phyloP scores from a whole-genome alignment of 2,888 invertebrate species.

The Latheticus oryzae region DNA sequence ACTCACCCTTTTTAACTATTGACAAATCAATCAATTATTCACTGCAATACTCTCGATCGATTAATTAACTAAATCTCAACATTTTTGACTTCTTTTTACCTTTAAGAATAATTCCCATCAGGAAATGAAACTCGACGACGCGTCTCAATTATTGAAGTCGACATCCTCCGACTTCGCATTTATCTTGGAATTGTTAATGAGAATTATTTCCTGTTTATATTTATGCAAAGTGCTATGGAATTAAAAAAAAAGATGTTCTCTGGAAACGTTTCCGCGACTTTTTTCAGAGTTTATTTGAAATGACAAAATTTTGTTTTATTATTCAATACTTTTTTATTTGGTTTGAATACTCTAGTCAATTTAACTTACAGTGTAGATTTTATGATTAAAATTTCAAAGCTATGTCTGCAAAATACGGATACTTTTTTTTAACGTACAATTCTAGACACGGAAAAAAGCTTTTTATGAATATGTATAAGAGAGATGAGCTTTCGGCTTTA shows the following conservation, averaged over 20 bases:
- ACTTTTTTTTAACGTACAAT: slow-evolving; percentile 45
- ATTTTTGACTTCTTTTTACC: background rate
- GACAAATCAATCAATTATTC: slow-evolving; percentile 46
- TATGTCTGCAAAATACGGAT: slow-evolving; percentile 36
- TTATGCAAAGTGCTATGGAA: slow-evolving; percentile 34
- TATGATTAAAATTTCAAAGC: slow-evolving; percentile 43
- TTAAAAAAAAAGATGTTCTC: slow-evolving; percentile 19
- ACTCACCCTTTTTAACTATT: slow-evolving; percentile 54
- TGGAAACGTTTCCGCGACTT: slow-evolving; percentile 18
- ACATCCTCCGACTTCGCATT: slow-evolving; percentile 41
- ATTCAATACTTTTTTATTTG: background rate
- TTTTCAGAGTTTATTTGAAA: background rate
- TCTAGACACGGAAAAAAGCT: slow-evolving; percentile 45
- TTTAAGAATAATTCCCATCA: slow-evolving; percentile 41
- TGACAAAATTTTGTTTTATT: background rate
- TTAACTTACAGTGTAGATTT: slow-evolving; percentile 32
- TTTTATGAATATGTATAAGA: slow-evolving; percentile 44
- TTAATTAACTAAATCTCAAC: slow-evolving; percentile 26
- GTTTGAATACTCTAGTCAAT: too few relatives aligned
- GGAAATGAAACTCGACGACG: slow-evolving; percentile 47
- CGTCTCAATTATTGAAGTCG: slow-evolving; percentile 43
- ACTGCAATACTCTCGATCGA: slow-evolving; percentile 12
- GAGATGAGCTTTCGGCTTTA: slow-evolving; percentile 40
- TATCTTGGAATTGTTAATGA: slow-evolving; percentile 44
- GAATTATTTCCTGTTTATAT: slow-evolving; percentile 46